Evolutionary conservation across 2,113 vertebrate genomes (phyloP).

Genomic region (Rissa tridactyla): DNA sequence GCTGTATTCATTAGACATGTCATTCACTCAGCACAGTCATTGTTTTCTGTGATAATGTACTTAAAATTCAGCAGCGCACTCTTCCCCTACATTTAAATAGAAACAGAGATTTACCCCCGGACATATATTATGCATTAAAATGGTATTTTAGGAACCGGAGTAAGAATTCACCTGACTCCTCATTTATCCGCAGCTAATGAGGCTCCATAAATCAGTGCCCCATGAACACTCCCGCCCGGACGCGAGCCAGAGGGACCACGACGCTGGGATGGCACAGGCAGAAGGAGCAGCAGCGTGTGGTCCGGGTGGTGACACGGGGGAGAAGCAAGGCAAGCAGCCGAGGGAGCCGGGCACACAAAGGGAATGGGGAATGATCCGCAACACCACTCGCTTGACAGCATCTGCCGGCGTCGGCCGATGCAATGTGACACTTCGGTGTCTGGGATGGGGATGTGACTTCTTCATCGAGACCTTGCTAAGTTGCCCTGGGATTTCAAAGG

Average conservation of each 20-base stretch:
- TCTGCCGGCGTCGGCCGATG: background rate
- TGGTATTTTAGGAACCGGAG: background rate
- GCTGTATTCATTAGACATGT: background rate
- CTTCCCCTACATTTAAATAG: background rate
- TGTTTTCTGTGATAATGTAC: background rate
- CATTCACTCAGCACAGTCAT: background rate
- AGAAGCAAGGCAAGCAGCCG: background rate
- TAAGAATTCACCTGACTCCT: slow-evolving; percentile 21
- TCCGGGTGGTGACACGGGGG: background rate
- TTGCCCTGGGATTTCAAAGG: slow-evolving; percentile 22
- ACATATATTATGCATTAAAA: slow-evolving; percentile 11
- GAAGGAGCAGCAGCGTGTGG: background rate
- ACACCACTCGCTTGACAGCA: background rate
- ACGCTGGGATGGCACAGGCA: background rate
- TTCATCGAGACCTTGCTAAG: background rate
- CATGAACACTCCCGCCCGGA: accelerated
- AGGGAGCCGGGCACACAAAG: background rate
- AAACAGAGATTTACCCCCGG: background rate
- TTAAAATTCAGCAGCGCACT: background rate
- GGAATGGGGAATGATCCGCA: slow-evolving; percentile 25
- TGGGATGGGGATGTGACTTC: slow-evolving; percentile 9
- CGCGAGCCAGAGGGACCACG: background rate
- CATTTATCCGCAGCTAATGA: background rate
- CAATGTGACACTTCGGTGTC: background rate
- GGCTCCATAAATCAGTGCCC: background rate